Conservation (phyloP, 35 echinoderm and acorn worm genomes). For the Hemicentrotus pulcherrimus region DNA sequence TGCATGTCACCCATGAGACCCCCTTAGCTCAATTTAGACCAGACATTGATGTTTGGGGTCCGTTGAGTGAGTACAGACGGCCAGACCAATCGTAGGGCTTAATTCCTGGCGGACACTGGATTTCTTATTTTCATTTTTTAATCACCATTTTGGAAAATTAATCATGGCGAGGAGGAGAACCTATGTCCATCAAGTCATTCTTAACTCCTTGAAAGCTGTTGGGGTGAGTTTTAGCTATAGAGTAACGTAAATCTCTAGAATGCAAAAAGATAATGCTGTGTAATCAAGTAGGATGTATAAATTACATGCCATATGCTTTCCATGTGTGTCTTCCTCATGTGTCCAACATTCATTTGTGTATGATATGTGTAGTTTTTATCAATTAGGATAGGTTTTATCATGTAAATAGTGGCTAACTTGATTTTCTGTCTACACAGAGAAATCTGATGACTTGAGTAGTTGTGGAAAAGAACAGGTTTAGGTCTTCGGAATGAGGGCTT, state of each 20-base stretch:
- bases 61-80: neutral
- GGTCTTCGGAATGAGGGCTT: too few species aligned
- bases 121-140: neutral
- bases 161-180: neutral
- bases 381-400: too few species aligned
- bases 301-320: neutral
- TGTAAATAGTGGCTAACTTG: too few species aligned
- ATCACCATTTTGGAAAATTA: neutral
- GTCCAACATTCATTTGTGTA: too few species aligned
- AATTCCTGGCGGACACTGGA: neutral
- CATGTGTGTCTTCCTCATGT: too few species aligned
- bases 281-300: neutral
- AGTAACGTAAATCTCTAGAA: neutral
- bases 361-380: too few species aligned
- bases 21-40: neutral
- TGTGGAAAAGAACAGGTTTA: too few species aligned
- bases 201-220: constrained; percentile 31
- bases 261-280: neutral
- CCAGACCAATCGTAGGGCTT: neutral
- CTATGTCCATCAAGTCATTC: constrained; percentile 11
- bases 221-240: neutral
- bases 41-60: neutral
- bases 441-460: too few species aligned
- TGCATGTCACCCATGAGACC: neutral
- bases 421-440: too few species aligned